These are phyloP conservation scores for Paramormyrops hopkinsi DNA, from an alignment of 2,797 vertebrate species.

Conservation along the genomic window DNA sequence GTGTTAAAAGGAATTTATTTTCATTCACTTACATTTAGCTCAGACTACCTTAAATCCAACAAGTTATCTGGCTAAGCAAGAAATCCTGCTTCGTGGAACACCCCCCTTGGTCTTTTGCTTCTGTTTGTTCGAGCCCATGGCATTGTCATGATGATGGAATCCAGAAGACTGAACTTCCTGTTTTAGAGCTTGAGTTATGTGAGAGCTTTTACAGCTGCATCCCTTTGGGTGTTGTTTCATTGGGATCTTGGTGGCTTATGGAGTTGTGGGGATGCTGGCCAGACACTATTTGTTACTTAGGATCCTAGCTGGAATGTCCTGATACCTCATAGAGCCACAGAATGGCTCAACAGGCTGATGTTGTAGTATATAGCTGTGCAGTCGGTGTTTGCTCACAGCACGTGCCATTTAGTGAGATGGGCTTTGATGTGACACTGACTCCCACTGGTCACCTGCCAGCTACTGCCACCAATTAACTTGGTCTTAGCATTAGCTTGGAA, in stretches of 20 bases:
- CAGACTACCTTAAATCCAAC: not conserved
- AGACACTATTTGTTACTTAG: not conserved
- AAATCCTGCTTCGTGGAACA: not conserved
- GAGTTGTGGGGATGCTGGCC: not conserved
- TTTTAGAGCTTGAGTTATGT: not conserved
- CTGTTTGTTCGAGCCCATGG: not conserved
- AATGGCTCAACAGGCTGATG: not conserved
- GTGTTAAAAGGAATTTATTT: not conserved
- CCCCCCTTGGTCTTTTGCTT: not conserved
- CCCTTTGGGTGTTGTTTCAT: not conserved
- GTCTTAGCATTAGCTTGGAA: not conserved
- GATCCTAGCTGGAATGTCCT: not conserved
- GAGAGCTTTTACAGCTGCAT: not conserved
- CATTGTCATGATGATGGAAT: not conserved
- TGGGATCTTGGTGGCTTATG: not conserved
- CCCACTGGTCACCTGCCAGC: slow-evolving; percentile 26
- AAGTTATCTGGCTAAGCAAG: not conserved
- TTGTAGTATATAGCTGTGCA: not conserved
- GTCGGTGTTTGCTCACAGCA: not conserved
- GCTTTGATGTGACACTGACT: slow-evolving; percentile 21
- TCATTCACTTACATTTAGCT: not conserved
- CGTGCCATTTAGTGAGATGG: not conserved
- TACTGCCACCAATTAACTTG: not conserved
- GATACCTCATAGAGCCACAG: not conserved
- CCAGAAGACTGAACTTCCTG: not conserved